Conservation (phyloP, 2,888 invertebrate species). For the Caenorhabditis sp. region DNA sequence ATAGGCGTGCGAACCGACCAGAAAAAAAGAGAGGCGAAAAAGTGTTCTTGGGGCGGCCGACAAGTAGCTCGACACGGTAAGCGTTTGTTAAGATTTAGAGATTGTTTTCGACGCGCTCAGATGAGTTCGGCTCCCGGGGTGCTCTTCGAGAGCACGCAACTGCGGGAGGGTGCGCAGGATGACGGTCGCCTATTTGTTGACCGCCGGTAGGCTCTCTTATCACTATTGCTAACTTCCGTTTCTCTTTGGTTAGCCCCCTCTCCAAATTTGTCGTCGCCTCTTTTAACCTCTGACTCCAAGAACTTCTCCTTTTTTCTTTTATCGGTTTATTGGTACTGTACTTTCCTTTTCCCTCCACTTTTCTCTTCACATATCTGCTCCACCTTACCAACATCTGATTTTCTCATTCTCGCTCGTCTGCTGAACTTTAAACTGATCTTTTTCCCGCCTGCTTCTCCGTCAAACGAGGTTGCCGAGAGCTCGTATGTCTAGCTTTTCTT, state of each 20-base stretch:
- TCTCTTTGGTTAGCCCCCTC: constrained; percentile 37
- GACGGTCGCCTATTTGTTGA: constrained; percentile 48
- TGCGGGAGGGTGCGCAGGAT: constrained; percentile 36
- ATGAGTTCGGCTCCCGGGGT: constrained; percentile 38
- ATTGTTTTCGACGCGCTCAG: constrained; percentile 55
- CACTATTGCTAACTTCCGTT: constrained; percentile 58
- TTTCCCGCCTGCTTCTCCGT: not conserved
- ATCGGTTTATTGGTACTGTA: not conserved
- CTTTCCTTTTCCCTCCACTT: not conserved
- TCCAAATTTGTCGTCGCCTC: constrained; percentile 37
- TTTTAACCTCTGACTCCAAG: constrained; percentile 35
- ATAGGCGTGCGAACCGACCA: not conserved
- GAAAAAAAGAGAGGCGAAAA: constrained; percentile 23
- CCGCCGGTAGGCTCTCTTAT: constrained; percentile 51
- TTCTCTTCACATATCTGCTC: not conserved
- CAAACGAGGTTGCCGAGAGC: constrained; percentile 14
- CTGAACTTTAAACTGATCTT: constrained; percentile 5
- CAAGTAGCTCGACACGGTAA: constrained; percentile 61
- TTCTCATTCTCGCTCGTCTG: not conserved
- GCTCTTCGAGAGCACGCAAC: constrained; percentile 42
- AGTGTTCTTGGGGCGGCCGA: constrained; percentile 52
- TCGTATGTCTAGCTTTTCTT: constrained; percentile 28
- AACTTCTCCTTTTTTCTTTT: not conserved
- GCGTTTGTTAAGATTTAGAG: constrained; percentile 57
- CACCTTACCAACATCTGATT: too few relatives aligned